Conservation (phyloP, 2,888 invertebrate species). For the Chydorus sphaericus region DNA sequence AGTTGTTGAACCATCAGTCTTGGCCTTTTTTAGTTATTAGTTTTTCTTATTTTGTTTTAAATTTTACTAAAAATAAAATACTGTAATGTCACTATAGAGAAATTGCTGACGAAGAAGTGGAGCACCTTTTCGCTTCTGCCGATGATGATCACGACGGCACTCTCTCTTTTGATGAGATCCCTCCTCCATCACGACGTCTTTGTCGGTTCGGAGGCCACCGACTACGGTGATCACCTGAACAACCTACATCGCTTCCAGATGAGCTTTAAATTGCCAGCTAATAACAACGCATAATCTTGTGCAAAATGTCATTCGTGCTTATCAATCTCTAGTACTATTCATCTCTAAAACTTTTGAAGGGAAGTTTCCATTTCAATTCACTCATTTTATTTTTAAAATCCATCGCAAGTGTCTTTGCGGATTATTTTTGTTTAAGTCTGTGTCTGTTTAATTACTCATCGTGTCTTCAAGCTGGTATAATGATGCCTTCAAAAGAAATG, state of each 20-base stretch:
- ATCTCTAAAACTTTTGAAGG: too few relatives aligned
- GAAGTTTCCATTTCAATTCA: too few relatives aligned
- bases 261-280: too few relatives aligned
- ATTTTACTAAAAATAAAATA: not conserved
- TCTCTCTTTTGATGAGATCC: constrained; percentile 64
- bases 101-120: constrained; percentile 76
- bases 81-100: constrained; percentile 39
- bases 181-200: constrained; percentile 71
- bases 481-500: too few relatives aligned
- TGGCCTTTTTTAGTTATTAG: constrained; percentile 1
- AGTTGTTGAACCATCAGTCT: not conserved
- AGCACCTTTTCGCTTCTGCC: constrained; percentile 70
- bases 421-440: too few relatives aligned
- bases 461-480: too few relatives aligned
- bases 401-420: too few relatives aligned
- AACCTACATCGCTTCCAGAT: constrained; percentile 59
- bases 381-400: too few relatives aligned
- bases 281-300: too few relatives aligned
- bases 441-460: too few relatives aligned
- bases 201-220: constrained; percentile 83
- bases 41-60: not conserved
- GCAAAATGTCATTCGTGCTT: too few relatives aligned
- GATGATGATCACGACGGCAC: constrained; percentile 72
- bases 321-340: too few relatives aligned
- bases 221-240: constrained; percentile 69